Evolutionary conservation across 2,797 vertebrate species (phyloP).

Genomic region (Cyprinella venusta): DNA sequence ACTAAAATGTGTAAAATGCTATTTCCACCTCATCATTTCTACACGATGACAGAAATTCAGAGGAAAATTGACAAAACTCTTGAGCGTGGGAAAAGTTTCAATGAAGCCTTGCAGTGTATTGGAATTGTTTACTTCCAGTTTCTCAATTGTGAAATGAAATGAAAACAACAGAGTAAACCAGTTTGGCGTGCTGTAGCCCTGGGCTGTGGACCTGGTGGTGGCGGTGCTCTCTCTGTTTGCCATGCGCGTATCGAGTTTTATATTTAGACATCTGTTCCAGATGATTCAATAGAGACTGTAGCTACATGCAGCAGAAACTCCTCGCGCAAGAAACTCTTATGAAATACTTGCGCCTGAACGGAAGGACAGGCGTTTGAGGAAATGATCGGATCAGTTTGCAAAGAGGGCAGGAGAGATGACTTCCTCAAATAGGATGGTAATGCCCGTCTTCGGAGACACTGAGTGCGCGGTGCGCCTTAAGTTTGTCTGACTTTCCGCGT

Average conservation of each 20-base stretch:
- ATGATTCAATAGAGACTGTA: conserved; percentile 14
- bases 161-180: background rate
- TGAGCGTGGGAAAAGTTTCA: background rate
- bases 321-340: background rate
- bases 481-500: conserved; percentile 5
- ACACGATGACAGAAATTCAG: background rate
- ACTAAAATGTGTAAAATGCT: background rate
- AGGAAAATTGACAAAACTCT: too few species aligned
- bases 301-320: background rate
- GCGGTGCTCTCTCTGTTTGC: background rate
- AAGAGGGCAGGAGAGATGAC: conserved; percentile 14
- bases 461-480: background rate
- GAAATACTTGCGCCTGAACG: conserved; percentile 33
- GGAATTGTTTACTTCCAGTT: background rate
- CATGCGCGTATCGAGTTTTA: conserved; percentile 35
- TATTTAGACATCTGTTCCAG: conserved; percentile 17
- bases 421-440: conserved; percentile 33
- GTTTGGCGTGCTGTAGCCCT: background rate
- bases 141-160: background rate
- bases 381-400: conserved; percentile 9
- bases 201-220: too few species aligned
- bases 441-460: background rate
- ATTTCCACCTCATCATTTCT: background rate
- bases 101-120: too few species aligned
- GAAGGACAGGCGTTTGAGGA: conserved; percentile 42